These are phyloP conservation scores for Cryptus armator DNA, from an alignment of 2,888 invertebrate genomes.

Conservation along the genomic window DNA sequence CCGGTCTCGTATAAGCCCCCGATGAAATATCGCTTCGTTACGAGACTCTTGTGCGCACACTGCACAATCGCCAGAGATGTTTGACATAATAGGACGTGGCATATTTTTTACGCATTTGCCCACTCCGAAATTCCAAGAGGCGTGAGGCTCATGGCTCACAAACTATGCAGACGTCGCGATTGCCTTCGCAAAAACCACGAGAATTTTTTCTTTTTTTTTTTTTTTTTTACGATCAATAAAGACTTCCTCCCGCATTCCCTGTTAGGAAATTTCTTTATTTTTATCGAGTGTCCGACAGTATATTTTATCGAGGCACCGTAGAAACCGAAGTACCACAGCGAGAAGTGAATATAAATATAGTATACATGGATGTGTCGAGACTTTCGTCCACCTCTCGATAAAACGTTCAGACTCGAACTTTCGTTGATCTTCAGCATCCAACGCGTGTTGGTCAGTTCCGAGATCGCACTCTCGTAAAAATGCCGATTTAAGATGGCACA, in stretches of 20 bases:
- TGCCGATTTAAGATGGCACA: slow-evolving; percentile 58
- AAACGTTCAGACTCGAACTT: slow-evolving; percentile 48
- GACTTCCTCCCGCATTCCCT: slow-evolving; percentile 32
- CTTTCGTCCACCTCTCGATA: slow-evolving; percentile 5
- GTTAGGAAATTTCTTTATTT: slow-evolving; percentile 53
- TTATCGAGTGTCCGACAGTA: slow-evolving; percentile 54
- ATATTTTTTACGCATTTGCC: neutral
- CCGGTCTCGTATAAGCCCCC: too few species aligned
- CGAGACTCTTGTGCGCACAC: too few species aligned
- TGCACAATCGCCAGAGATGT: neutral
- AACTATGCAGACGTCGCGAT: slow-evolving; percentile 41
- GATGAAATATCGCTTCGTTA: too few species aligned
- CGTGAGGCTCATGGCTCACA: slow-evolving; percentile 25
- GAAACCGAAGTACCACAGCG: slow-evolving; percentile 20
- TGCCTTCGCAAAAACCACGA: slow-evolving; percentile 33
- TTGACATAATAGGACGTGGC: neutral
- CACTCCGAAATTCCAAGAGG: neutral
- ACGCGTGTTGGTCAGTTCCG: slow-evolving; percentile 16
- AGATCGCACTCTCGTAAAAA: slow-evolving; percentile 55
- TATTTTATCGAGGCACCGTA: slow-evolving; percentile 60
- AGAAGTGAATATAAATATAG: neutral
- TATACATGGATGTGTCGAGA: too few species aligned
- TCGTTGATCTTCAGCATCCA: slow-evolving; percentile 62
- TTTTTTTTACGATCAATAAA: slow-evolving; percentile 44
- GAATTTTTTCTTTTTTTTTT: slow-evolving; percentile 26